Base-by-base conservation (phyloP, 2,113 vertebrate genomes). In the Bungarus multicinctus region DNA sequence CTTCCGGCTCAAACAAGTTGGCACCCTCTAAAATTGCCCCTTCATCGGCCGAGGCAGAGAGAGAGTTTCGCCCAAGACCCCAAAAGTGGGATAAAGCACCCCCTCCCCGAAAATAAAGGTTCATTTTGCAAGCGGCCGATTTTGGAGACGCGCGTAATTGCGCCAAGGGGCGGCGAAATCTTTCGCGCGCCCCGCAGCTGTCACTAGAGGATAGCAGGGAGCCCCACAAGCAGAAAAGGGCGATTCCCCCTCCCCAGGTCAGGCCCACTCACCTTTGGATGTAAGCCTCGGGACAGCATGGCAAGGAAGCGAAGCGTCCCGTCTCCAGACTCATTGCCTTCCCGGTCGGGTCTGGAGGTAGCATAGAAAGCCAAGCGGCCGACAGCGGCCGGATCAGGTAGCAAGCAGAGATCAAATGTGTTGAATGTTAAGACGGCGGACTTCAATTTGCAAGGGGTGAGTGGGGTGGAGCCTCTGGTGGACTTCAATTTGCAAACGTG, bases 201-300 rank as follows among this genome's bases (percentile, higher is more conserved):
- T 93, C 94, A 39, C 85, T 4, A 52, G 94, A 96, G 97, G 47
- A 96, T 94, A 53, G 23, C 27, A 12, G 1, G 47, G 93, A 94
- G 91, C 88, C 52, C 4, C 23, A 92, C 94, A 95, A 5, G 95
- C 96, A 90, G 94, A 45, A 81, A 85, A 43, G 0, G 27, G 60
- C 27, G 58, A 0, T 1, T 30, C 27, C 27, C 7, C 58, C 58
- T 64, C 58, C 58, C 30, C 94, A 96, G 91, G 93, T 96, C 27
- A 0, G 95, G 93, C 87, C 60, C 92, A 99, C 99, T 99, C 98
- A 99, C 99, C 99, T 98, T 97, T 98, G 98, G 97, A 99, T 98
- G 97, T 98, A 98, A 95, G 98, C 98, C 94, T 99, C 99, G 18
- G 99, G 98, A 95, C 98, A 98, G 97, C 98, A 98, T 96, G 98